Base-by-base conservation (phyloP, 2,113 vertebrate genomes). In the Platycercus adscitus region DNA sequence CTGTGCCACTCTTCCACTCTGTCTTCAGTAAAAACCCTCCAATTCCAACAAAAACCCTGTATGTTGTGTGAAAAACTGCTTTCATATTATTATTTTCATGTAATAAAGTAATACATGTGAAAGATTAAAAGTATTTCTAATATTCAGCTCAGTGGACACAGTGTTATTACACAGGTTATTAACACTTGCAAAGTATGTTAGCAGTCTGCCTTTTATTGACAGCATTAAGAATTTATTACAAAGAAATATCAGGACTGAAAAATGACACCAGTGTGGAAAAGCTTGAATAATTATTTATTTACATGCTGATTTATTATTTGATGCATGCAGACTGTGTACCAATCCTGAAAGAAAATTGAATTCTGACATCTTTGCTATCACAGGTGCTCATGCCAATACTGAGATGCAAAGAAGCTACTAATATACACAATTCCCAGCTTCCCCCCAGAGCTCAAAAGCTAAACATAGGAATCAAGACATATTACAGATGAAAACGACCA, bases 211-310 rank as follows among this genome's bases (percentile, higher is more conserved):
- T 92, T 86, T 72, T n/a, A 65, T 2, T 55, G 15, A 53, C 8
- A 7, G 3, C 0, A 1, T 29, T 71, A 49, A 86, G 6, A 53
- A 52, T 2, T 2, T 65, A 15, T 23, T 79, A 44, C 2, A 1
- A 89, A 78, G 58, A 77, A 87, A 12, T 39, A 77, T 5, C 21
- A 86, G 35, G 15, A 81, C 17, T 47, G 33, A n/a, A 70, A 86
- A 93, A 72, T 20, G 0, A 56, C 10, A 78, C 2, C 15, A 33
- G 25, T 28, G 26, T 13, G 21, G 31, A 88, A 89, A 85, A 79
- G 11, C 21, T n/a, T 61, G 49, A 68, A 88, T 73, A 69, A 87
- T 1, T 72, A 81, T 47, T 50, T 61, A 81, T 47, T 78, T 82
- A 17, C 35, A 73, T 18, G 49, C 7, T 18, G n/a, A 73, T n/a